phyloP scores from a whole-genome alignment of 2,888 invertebrate species.

The Eupeodes luniger region DNA sequence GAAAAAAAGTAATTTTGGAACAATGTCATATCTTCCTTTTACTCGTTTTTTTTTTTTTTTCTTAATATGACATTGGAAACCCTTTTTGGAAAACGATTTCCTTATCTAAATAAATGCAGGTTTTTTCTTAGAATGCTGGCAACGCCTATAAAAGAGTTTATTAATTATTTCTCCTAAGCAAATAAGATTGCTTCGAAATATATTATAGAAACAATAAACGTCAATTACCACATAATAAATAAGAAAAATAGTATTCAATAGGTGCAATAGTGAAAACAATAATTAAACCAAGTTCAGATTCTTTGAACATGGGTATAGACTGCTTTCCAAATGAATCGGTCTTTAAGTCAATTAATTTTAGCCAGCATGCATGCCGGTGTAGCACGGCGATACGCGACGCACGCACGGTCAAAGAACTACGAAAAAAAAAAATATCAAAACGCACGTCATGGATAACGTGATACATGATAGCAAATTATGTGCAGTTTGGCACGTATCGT shows the following conservation, averaged over 20 bases:
- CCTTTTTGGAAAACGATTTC: too few species aligned
- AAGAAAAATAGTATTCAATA: too few species aligned
- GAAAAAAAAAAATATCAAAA: not conserved
- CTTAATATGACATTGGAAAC: too few species aligned
- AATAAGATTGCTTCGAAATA: too few species aligned
- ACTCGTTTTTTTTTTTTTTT: too few species aligned
- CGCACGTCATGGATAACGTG: not conserved
- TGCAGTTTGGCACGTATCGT: slow-evolving; percentile 31
- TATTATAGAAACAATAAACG: not conserved
- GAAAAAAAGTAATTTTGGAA: too few species aligned
- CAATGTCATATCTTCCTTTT: too few species aligned
- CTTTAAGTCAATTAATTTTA: slow-evolving; percentile 4
- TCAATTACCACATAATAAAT: not conserved
- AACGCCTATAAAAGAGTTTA: too few species aligned
- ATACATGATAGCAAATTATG: slow-evolving; percentile 3
- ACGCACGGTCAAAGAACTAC: not conserved
- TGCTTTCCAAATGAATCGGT: slow-evolving; percentile 9
- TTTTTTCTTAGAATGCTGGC: too few species aligned
- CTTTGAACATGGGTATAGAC: not conserved
- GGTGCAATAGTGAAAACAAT: not conserved
- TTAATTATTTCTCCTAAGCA: too few species aligned
- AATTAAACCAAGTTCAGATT: not conserved
- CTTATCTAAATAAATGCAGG: too few species aligned
- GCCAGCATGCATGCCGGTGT: not conserved
- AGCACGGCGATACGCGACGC: too few species aligned